phyloP scores from a whole-genome alignment of 2,888 invertebrate species.

The Thera britannica region DNA sequence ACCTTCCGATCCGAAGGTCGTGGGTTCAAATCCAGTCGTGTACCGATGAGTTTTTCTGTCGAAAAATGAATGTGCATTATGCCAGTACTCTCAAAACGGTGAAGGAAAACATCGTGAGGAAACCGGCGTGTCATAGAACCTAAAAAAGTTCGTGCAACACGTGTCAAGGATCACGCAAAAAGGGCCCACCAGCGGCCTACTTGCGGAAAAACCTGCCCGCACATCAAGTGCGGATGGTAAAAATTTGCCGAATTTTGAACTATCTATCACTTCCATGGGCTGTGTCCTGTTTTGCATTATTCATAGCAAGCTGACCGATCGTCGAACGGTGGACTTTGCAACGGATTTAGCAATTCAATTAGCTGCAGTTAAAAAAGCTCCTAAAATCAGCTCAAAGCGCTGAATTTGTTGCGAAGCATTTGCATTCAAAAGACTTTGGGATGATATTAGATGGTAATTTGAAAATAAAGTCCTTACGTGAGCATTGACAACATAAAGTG shows the following conservation, averaged over 20 bases:
- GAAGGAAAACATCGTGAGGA: too few relatives aligned
- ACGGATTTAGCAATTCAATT: constrained; percentile 66
- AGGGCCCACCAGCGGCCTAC: too few relatives aligned
- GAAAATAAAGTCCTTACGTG: not conserved
- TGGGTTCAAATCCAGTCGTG: too few relatives aligned
- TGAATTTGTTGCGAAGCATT: constrained; percentile 45
- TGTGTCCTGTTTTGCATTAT: constrained; percentile 51
- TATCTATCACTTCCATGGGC: constrained; percentile 11
- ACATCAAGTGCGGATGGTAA: too few relatives aligned
- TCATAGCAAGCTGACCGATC: constrained; percentile 58
- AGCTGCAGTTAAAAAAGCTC: constrained; percentile 51
- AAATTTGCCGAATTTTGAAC: not conserved
- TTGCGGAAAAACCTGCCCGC: too few relatives aligned
- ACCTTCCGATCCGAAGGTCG: too few relatives aligned
- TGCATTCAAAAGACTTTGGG: constrained; percentile 32
- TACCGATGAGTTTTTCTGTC: too few relatives aligned
- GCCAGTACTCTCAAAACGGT: too few relatives aligned
- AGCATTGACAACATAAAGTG: not conserved
- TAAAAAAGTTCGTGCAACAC: too few relatives aligned
- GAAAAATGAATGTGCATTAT: too few relatives aligned
- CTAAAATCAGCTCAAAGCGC: constrained; percentile 44
- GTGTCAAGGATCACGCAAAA: too few relatives aligned
- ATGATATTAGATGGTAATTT: constrained; percentile 18
- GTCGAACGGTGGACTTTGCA: constrained; percentile 46
- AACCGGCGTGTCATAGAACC: too few relatives aligned